These are phyloP conservation scores for Hypocryptadius cinnamomeus DNA, from an alignment of 2,113 vertebrate genomes.

Conservation along the genomic window DNA sequence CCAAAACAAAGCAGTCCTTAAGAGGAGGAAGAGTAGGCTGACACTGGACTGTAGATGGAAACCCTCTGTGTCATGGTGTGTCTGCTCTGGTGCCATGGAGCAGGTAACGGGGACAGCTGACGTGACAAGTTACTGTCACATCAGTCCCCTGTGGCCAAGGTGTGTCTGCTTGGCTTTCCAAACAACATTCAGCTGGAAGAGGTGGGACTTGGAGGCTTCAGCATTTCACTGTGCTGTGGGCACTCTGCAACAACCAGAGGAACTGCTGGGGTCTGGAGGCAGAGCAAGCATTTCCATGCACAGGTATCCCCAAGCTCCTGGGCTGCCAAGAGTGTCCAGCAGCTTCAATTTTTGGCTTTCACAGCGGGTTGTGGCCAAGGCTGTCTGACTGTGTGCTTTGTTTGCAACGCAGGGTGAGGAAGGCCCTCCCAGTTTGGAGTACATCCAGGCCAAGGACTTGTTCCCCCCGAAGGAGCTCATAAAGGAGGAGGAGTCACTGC, in stretches of 20 bases:
- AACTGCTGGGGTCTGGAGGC: not conserved
- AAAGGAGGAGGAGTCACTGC: slow-evolving; percentile 94
- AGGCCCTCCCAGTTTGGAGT: slow-evolving; percentile 98
- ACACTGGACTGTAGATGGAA: not conserved
- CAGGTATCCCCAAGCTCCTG: not conserved
- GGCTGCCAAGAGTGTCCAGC: not conserved
- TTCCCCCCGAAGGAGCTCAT: slow-evolving; percentile 97
- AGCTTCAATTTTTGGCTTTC: not conserved
- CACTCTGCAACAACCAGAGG: not conserved
- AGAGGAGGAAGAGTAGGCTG: not conserved
- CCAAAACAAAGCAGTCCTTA: not conserved
- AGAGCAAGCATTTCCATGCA: not conserved
- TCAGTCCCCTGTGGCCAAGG: not conserved
- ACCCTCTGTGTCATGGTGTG: not conserved
- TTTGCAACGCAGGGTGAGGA: slow-evolving; percentile 89
- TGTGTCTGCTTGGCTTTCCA: not conserved
- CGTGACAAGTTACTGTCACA: not conserved
- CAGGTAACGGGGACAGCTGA: not conserved
- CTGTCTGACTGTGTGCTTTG: not conserved
- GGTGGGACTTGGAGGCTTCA: not conserved
- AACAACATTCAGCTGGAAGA: not conserved
- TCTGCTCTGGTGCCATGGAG: not conserved
- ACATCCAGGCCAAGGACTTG: slow-evolving; percentile 99
- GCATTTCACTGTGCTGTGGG: not conserved
- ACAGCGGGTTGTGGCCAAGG: not conserved